Percentiles rank a stretch among this genome's conserved stretches.
These are phyloP conservation scores for Drosophila leontia DNA, from an alignment of 1,140 invertebrate genomes.

Conservation along the genomic window DNA sequence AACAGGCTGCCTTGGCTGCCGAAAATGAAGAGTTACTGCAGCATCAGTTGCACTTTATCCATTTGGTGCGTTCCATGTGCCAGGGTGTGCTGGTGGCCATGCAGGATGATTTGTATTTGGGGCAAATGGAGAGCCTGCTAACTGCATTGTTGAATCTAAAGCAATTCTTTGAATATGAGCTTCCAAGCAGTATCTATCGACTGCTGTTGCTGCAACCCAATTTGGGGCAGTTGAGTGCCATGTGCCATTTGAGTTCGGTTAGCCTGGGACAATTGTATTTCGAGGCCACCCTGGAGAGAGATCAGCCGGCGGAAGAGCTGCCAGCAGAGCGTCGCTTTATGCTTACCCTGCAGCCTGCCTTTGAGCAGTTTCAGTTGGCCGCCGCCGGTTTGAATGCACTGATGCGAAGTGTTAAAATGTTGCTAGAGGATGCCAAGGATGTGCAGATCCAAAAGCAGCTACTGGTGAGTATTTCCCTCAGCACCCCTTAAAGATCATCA, in stretches of 20 bases:
- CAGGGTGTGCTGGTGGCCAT: slow-evolving; percentile 21
- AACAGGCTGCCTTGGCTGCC: slow-evolving; percentile 29
- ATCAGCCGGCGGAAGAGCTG: slow-evolving; percentile 6
- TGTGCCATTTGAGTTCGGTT: slow-evolving; percentile 23
- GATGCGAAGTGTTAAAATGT: slow-evolving; percentile 34
- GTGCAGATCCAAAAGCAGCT: slow-evolving; percentile 43
- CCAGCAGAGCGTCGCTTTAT: slow-evolving; percentile 40
- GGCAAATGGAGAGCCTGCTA: slow-evolving; percentile 40
- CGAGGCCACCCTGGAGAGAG: slow-evolving; percentile 14
- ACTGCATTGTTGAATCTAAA: slow-evolving; percentile 32
- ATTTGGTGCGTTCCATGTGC: slow-evolving; percentile 63
- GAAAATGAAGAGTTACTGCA: slow-evolving; percentile 40
- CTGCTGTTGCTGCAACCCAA: slow-evolving; percentile 48
- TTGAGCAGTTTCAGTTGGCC: slow-evolving; percentile 44
- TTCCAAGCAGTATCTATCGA: slow-evolving; percentile 47
- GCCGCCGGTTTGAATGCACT: no score
- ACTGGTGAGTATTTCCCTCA: slow-evolving; percentile 33
- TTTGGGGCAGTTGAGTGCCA: slow-evolving; percentile 31
- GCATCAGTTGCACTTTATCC: slow-evolving; percentile 66
- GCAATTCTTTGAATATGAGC: slow-evolving; percentile 53
- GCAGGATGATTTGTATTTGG: slow-evolving; percentile 31
- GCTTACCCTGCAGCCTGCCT: slow-evolving; percentile 32
- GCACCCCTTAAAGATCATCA: no score
- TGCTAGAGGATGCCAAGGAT: slow-evolving; percentile 51
- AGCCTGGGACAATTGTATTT: slow-evolving; percentile 28